These are phyloP conservation scores for Spondyliosoma cantharus DNA, from an alignment of 2,797 vertebrate genomes.

Conservation along the genomic window DNA sequence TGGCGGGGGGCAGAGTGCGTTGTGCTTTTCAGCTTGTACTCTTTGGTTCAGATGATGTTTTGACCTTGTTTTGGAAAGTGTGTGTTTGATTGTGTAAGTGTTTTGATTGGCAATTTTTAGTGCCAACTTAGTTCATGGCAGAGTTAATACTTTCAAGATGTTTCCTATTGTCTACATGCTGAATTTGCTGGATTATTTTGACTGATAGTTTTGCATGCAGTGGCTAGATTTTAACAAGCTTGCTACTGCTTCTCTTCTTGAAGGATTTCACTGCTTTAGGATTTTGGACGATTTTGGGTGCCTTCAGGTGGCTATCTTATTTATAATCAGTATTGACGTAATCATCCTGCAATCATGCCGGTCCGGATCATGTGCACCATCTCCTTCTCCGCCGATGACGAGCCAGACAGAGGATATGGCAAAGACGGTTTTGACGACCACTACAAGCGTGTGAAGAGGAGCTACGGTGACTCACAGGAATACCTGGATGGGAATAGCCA, in stretches of 20 bases:
- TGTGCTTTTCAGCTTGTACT: slow-evolving; percentile 27
- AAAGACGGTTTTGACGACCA: slow-evolving; percentile 82
- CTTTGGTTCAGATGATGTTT: slow-evolving; percentile 29
- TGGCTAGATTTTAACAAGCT: slow-evolving; percentile 9
- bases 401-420: slow-evolving; percentile 68
- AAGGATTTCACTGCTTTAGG: not conserved
- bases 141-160: not conserved
- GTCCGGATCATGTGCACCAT: slow-evolving; percentile 96
- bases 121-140: not conserved
- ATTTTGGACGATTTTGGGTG: slow-evolving; percentile 16
- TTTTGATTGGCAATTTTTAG: slow-evolving; percentile 16
- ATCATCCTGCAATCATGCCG: slow-evolving; percentile 83
- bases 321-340: not conserved
- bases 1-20: not conserved
- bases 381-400: slow-evolving; percentile 91
- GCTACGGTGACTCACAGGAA: slow-evolving; percentile 68
- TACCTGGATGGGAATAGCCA: slow-evolving; percentile 75
- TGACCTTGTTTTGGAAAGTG: slow-evolving; percentile 32
- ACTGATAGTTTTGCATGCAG: slow-evolving; percentile 10
- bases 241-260: not conserved
- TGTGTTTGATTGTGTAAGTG: not conserved
- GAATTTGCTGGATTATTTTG: not conserved
- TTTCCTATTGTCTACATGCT: not conserved
- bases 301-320: not conserved
- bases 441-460: slow-evolving; percentile 78